Conservation (phyloP, 1,140 invertebrate species). For the Achroia grisella region DNA sequence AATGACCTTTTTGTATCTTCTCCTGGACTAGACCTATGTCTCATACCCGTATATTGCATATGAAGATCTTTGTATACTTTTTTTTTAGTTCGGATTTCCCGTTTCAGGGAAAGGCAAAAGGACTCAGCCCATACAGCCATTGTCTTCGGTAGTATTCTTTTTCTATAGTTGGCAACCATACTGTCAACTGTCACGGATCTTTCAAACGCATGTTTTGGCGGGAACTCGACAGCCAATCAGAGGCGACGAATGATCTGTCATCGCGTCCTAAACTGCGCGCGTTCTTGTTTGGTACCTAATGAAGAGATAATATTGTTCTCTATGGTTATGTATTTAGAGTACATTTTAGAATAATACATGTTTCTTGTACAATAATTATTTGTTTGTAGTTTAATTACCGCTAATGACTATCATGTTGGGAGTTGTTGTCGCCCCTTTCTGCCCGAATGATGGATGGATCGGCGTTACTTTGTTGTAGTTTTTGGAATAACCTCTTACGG, state of each 20-base stretch:
- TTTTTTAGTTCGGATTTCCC: too few species aligned
- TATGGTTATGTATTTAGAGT: background rate
- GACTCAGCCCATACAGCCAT: too few species aligned
- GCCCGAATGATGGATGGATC: constrained; percentile 28
- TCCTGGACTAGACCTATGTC: too few species aligned
- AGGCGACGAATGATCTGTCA: constrained; percentile 41
- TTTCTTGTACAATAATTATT: constrained; percentile 7
- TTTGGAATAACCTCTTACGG: constrained; percentile 1
- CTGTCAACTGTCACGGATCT: constrained; percentile 44
- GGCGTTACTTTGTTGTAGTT: background rate
- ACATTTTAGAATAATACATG: background rate
- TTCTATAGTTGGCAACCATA: too few species aligned
- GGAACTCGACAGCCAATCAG: constrained; percentile 39
- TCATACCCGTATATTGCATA: too few species aligned
- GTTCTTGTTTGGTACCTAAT: too few species aligned
- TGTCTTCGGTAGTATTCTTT: too few species aligned
- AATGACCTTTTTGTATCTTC: too few species aligned
- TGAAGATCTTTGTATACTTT: too few species aligned
- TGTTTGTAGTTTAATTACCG: constrained; percentile 39
- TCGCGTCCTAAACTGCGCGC: constrained; percentile 9
- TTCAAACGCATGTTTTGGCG: constrained; percentile 31
- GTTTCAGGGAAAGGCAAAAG: too few species aligned
- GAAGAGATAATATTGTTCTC: too few species aligned
- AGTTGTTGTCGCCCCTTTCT: constrained; percentile 26
- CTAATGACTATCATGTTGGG: constrained; percentile 45